phyloP scores from a whole-genome alignment of 1,140 invertebrate genomes.

The Aphelinus atriplicis region DNA sequence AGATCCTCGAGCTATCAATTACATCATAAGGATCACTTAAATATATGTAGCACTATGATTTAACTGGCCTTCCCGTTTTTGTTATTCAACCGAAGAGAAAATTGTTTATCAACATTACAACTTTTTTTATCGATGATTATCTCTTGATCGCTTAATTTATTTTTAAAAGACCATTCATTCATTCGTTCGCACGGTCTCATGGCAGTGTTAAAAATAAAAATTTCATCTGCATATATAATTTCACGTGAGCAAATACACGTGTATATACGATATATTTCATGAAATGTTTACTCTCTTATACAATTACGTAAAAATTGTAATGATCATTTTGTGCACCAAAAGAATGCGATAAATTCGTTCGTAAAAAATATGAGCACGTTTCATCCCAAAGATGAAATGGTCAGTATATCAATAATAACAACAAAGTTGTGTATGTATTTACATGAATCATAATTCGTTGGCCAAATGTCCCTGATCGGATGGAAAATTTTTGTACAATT shows the following conservation, averaged over 20 bases:
- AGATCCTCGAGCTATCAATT: conserved; percentile 26
- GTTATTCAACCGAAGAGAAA: conserved; percentile 14
- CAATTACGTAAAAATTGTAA: conserved; percentile 23
- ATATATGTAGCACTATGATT: conserved; percentile 31
- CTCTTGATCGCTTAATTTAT: conserved; percentile 20
- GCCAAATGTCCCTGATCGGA: conserved; percentile 50
- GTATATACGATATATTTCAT: conserved; percentile 17
- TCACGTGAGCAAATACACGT: conserved; percentile 29
- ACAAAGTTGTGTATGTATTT: conserved; percentile 48
- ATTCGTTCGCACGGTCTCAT: conserved; percentile 14
- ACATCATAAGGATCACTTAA: conserved; percentile 19
- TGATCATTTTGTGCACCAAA: conserved; percentile 23
- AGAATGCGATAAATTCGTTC: conserved; percentile 22
- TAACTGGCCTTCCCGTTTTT: conserved; percentile 25
- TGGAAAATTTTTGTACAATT: conserved; percentile 54
- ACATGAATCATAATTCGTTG: conserved; percentile 45
- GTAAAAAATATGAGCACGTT: conserved; percentile 29
- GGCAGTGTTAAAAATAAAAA: conserved; percentile 38
- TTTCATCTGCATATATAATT: conserved; percentile 27
- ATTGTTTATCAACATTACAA: conserved; percentile 20
- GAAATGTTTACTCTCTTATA: conserved; percentile 27
- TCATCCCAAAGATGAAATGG: conserved; percentile 26
- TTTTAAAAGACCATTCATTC: conserved; percentile 33
- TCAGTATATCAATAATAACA: conserved; percentile 39
- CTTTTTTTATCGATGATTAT: conserved; percentile 28